Conservation (phyloP, 2,113 vertebrate species). For the Pseudopodoces humilis region DNA sequence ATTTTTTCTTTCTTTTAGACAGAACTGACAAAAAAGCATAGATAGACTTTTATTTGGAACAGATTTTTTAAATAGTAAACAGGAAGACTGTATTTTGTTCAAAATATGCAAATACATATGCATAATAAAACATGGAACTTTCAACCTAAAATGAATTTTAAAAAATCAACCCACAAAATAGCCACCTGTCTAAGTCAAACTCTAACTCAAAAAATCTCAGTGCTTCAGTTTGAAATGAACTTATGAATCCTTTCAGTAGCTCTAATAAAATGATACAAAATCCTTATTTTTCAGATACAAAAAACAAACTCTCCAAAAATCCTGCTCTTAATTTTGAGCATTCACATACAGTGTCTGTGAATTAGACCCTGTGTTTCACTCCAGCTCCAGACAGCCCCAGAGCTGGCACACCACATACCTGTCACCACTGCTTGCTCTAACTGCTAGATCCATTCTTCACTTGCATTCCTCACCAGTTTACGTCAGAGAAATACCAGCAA, state of each 20-base stretch:
- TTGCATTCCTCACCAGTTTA: background rate
- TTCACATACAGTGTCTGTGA: background rate
- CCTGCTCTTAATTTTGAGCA: background rate
- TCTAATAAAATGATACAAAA: background rate
- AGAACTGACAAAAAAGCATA: background rate
- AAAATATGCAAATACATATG: background rate
- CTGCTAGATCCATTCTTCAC: background rate
- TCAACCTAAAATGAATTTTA: background rate
- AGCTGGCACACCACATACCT: background rate
- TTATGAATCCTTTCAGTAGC: background rate
- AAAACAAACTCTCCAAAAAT: background rate
- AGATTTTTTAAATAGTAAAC: background rate
- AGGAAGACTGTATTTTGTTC: background rate
- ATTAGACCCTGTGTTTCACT: background rate
- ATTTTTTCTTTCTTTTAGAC: background rate
- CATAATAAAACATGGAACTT: background rate
- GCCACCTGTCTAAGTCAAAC: background rate
- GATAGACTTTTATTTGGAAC: background rate
- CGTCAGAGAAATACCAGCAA: background rate
- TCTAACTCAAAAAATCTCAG: background rate
- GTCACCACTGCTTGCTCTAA: background rate
- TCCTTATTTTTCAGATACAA: background rate
- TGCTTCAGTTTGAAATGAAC: background rate
- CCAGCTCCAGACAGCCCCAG: background rate
- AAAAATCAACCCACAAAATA: background rate